Evolutionary conservation across 2,888 invertebrate genomes (phyloP).

Genomic region (Glaucopsyche alexis): DNA sequence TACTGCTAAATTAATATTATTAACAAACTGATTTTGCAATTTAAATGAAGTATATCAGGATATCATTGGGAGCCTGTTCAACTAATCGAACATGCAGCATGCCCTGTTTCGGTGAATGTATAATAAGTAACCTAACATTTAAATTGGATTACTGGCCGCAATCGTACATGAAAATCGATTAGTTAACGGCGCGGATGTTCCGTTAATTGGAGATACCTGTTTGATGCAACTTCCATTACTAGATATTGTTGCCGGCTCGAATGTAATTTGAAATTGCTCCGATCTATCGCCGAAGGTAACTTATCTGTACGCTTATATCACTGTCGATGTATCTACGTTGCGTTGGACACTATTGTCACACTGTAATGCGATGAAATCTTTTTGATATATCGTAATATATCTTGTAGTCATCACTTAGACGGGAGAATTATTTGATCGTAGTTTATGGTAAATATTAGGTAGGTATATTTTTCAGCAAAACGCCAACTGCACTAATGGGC

Average conservation of each 20-base stretch:
- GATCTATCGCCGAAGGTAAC: conserved; percentile 42
- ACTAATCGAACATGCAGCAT: not conserved
- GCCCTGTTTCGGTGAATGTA: not conserved
- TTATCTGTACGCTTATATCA: conserved; percentile 38
- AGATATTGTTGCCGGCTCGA: conserved; percentile 52
- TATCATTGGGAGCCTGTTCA: not conserved
- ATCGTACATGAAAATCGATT: conserved; percentile 30
- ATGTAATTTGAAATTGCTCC: conserved; percentile 53
- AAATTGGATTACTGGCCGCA: conserved; percentile 29
- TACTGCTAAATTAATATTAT: not conserved
- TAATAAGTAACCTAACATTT: conserved; percentile 27
- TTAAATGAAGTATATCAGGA: not conserved
- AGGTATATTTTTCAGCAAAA: too few relatives aligned
- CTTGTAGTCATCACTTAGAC: too few relatives aligned
- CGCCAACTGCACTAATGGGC: too few relatives aligned
- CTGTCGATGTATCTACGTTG: too few relatives aligned
- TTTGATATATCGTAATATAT: too few relatives aligned
- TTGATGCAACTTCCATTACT: conserved; percentile 54
- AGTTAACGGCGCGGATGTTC: conserved; percentile 48
- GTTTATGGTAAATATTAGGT: too few relatives aligned
- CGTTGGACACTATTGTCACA: too few relatives aligned
- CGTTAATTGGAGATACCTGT: conserved; percentile 65
- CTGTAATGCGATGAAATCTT: too few relatives aligned
- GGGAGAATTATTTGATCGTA: too few relatives aligned
- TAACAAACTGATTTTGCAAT: conserved; percentile 2